These are phyloP conservation scores for Akabosia matsudoensis DNA, from an alignment of 1,140 invertebrate genomes.

Conservation along the genomic window DNA sequence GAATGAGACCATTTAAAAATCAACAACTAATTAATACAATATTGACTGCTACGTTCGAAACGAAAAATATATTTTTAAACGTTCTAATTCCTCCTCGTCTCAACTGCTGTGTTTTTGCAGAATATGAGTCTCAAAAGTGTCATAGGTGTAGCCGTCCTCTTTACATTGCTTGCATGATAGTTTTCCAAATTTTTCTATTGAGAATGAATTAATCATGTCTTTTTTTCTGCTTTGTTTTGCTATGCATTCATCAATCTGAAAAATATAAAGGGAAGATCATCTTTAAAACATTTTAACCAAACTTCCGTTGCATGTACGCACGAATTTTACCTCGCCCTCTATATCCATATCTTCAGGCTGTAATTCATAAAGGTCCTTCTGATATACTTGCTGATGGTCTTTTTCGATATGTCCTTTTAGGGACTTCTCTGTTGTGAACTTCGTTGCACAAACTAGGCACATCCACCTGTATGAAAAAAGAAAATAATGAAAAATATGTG, in stretches of 20 bases:
- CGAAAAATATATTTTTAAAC: background rate
- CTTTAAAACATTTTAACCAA: background rate
- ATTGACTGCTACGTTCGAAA: background rate
- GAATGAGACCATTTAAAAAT: too few species aligned
- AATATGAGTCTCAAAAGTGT: slow-evolving; percentile 11
- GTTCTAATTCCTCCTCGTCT: background rate
- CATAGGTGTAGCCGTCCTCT: background rate
- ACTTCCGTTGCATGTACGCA: background rate
- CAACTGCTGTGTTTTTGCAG: slow-evolving; percentile 4
- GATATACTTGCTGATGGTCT: slow-evolving; percentile 28
- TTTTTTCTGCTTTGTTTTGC: background rate
- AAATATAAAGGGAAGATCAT: background rate
- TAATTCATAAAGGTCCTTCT: slow-evolving; percentile 20
- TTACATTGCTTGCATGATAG: background rate
- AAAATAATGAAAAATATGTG: slow-evolving; percentile 23
- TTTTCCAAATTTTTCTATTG: background rate
- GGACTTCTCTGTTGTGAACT: slow-evolving; percentile 34
- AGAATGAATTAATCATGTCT: background rate
- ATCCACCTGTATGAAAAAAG: slow-evolving; percentile 24
- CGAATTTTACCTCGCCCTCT: slow-evolving; percentile 18
- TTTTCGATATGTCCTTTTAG: slow-evolving; percentile 34
- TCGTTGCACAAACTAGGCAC: slow-evolving; percentile 29
- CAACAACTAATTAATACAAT: slow-evolving; percentile 13
- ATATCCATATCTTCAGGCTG: slow-evolving; percentile 14
- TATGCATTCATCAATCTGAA: slow-evolving; percentile 27